Conservation (phyloP, 2,888 invertebrate species). For the Drosophila diplacantha region DNA sequence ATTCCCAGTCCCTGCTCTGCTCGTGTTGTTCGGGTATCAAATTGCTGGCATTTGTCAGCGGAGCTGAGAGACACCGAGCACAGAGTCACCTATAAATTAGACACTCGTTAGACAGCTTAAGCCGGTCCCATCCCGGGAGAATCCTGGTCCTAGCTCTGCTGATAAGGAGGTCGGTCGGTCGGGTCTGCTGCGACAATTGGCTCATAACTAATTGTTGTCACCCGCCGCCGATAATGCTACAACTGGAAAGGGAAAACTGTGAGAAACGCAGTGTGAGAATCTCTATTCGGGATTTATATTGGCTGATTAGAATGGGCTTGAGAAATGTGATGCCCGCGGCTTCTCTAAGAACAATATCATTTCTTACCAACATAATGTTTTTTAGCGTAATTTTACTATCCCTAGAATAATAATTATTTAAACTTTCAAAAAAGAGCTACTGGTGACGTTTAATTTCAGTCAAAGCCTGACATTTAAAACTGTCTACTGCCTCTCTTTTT, state of each 20-base stretch:
- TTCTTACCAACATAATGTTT: too few species aligned
- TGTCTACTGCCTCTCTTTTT: not conserved
- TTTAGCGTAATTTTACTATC: not conserved
- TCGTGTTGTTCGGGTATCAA: conserved; percentile 55
- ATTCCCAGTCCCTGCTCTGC: conserved; percentile 15
- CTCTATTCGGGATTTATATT: conserved; percentile 15
- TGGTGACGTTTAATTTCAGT: not conserved
- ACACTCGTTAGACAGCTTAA: conserved; percentile 61
- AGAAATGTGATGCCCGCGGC: not conserved
- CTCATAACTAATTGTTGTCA: conserved; percentile 65
- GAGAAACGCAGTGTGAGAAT: conserved; percentile 24
- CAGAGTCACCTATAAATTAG: conserved; percentile 63
- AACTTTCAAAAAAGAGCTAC: not conserved
- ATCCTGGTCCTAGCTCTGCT: conserved; percentile 37
- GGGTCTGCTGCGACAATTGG: conserved; percentile 41
- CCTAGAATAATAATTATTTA: not conserved
- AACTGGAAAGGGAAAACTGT: conserved; percentile 11
- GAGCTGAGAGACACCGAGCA: conserved; percentile 30
- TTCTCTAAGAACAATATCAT: too few species aligned
- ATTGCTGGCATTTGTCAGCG: conserved; percentile 71
- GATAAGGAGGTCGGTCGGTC: conserved; percentile 42
- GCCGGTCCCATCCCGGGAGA: conserved; percentile 5
- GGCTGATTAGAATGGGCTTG: conserved; percentile 2
- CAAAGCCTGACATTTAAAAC: conserved; percentile 1
- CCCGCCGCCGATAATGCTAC: conserved; percentile 35